phyloP scores from a whole-genome alignment of 2,113 vertebrate genomes.

The Phaethon lepturus region DNA sequence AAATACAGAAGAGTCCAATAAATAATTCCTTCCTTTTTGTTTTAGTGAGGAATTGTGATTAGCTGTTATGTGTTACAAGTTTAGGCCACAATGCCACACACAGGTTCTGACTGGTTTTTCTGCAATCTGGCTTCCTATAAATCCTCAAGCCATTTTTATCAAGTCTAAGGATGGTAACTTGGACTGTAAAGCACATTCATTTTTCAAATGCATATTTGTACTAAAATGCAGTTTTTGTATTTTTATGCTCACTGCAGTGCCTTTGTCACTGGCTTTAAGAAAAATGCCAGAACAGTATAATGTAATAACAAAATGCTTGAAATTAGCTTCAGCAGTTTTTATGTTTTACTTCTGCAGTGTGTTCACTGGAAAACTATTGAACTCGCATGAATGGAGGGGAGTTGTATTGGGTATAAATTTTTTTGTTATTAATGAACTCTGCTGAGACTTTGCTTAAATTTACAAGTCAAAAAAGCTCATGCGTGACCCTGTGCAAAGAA shows the following conservation, averaged over 20 bases:
- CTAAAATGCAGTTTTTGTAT: background rate
- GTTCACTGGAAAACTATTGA: background rate
- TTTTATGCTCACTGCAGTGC: background rate
- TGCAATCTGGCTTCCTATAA: background rate
- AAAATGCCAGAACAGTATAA: background rate
- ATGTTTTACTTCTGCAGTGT: background rate
- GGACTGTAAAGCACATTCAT: background rate
- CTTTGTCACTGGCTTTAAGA: background rate
- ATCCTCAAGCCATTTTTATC: background rate
- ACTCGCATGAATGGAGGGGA: background rate
- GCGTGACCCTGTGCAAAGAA: background rate
- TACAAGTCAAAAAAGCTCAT: background rate
- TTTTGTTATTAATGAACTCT: background rate
- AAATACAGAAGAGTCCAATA: background rate
- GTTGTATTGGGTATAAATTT: background rate
- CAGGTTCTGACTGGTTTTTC: background rate
- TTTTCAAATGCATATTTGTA: background rate
- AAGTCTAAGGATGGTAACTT: background rate
- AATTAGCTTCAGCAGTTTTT: background rate
- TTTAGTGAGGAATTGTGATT: background rate
- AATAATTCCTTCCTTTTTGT: background rate
- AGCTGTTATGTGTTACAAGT: background rate
- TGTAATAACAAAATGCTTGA: background rate
- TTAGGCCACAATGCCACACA: background rate
- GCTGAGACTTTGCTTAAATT: slow-evolving; percentile 25